Base-by-base conservation (phyloP, 2,888 invertebrate species). In the Himalopsyche japonica region DNA sequence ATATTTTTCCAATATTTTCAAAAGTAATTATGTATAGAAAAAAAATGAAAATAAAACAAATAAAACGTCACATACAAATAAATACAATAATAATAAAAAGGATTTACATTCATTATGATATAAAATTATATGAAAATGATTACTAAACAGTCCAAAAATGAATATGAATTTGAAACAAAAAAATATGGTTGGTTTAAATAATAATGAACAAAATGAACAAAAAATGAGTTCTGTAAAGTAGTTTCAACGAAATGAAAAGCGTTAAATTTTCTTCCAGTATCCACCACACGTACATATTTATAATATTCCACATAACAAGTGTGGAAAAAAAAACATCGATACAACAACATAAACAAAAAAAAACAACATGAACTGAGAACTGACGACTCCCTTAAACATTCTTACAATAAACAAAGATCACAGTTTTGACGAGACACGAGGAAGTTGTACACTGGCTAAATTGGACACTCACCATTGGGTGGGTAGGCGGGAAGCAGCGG, bases 391-490 rank as follows among this genome's bases (percentile, higher is more conserved):
- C 76, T 79, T 82, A 77, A 70, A 86, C 78, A 85, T 83, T 83
- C 81, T 76, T 80, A 84, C 57, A 82, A 49, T 80, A 81, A 81
- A 83, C 70, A 85, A 47, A 83, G 84, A 87, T 87, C 87, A 87
- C 87, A 87, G 87, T 82, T 77, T 81, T 76, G 84, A 85, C 85
- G 82, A 82, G 82, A 82, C 80, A 84, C 85, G 82, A 79, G 88
- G 89, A 89, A 88, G 70, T 70, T 70, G 70, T 70, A 70, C 70
- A 70, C 70, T 88, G 90, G 89, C 92, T 92, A 92, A 90, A 92
- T 91, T 87, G 91, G 91, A 89, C 92, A 92, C 92, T 92, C 92
- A 92, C 92, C 92, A 89, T 92, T 92, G 90, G 92, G 92, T 79
- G 87, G 87, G 88, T 92, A 91, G 89, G 92, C 92, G 88, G 92